Conservation (phyloP, 2,113 vertebrate species). For the Pleuronectes platessa region DNA sequence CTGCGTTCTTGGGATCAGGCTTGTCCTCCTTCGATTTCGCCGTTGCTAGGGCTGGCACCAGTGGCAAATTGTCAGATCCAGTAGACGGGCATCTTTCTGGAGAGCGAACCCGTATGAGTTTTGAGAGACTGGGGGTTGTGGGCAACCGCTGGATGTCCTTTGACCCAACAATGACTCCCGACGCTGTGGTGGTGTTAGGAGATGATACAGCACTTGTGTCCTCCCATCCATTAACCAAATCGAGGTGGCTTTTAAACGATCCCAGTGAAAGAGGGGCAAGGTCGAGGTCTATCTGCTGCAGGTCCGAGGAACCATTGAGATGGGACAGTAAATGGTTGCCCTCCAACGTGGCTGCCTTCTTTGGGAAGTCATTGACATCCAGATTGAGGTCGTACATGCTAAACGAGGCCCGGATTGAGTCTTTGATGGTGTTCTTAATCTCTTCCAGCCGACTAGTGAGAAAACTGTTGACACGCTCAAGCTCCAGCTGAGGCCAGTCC, state of each 20-base stretch:
- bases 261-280: slow-evolving; percentile 93
- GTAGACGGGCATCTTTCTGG: slow-evolving; percentile 82
- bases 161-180: slow-evolving; percentile 59
- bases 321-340: slow-evolving; percentile 91
- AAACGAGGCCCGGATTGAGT: slow-evolving; percentile 96
- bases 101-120: slow-evolving; percentile 92
- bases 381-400: slow-evolving; percentile 95
- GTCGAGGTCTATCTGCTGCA: slow-evolving; percentile 95
- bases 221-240: slow-evolving; percentile 83
- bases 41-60: slow-evolving; percentile 66
- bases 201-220: slow-evolving; percentile 65
- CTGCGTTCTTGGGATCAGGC: slow-evolving; percentile 70
- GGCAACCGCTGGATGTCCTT: slow-evolving; percentile 89
- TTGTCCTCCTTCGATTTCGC: slow-evolving; percentile 80
- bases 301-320: slow-evolving; percentile 91
- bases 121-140: slow-evolving; percentile 90
- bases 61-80: slow-evolving; percentile 70
- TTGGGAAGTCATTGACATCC: slow-evolving; percentile 94
- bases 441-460: slow-evolving; percentile 96
- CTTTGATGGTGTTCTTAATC: slow-evolving; percentile 98
- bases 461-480: slow-evolving; percentile 97
- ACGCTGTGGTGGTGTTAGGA: slow-evolving; percentile 40
- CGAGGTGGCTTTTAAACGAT: slow-evolving; percentile 87
- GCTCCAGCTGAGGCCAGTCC: slow-evolving; percentile 94
- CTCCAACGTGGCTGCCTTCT: slow-evolving; percentile 91